A percentile compares a stretch with the other conserved stretches of the same genome.
These are phyloP conservation scores for Linyphia triangularis DNA, from an alignment of 2,888 invertebrate species.

Conservation along the genomic window DNA sequence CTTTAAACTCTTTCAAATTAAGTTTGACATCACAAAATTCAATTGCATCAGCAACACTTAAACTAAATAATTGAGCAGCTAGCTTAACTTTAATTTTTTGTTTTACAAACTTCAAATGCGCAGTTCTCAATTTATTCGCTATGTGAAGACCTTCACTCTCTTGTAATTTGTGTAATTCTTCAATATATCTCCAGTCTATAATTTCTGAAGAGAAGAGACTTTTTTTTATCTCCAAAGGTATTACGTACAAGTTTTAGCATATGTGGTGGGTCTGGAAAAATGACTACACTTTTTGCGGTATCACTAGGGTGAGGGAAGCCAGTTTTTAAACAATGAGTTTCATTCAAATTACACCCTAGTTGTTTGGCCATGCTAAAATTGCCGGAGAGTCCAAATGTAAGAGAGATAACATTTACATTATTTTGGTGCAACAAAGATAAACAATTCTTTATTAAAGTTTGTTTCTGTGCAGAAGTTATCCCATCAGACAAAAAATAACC, in stretches of 20 bases:
- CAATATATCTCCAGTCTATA: neutral
- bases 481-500: conserved; percentile 1
- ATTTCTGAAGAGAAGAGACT: neutral
- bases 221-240: conserved; percentile 17
- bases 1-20: conserved; percentile 7
- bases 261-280: conserved; percentile 16
- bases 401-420: neutral
- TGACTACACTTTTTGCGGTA: neutral
- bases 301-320: neutral
- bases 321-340: neutral
- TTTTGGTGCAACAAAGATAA: neutral
- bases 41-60: conserved; percentile 36
- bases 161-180: neutral
- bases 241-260: conserved; percentile 38
- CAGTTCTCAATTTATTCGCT: conserved; percentile 15
- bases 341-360: neutral
- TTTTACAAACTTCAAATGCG: conserved; percentile 2
- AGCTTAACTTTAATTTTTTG: conserved; percentile 45
- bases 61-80: conserved; percentile 22
- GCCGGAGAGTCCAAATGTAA: conserved; percentile 16
- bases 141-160: conserved; percentile 25
- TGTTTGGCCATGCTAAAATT: conserved; percentile 23
- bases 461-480: neutral
- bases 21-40: conserved; percentile 3
- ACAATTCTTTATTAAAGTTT: neutral